phyloP scores from a whole-genome alignment of 1,140 invertebrate genomes.

The Drosophila leontia region DNA sequence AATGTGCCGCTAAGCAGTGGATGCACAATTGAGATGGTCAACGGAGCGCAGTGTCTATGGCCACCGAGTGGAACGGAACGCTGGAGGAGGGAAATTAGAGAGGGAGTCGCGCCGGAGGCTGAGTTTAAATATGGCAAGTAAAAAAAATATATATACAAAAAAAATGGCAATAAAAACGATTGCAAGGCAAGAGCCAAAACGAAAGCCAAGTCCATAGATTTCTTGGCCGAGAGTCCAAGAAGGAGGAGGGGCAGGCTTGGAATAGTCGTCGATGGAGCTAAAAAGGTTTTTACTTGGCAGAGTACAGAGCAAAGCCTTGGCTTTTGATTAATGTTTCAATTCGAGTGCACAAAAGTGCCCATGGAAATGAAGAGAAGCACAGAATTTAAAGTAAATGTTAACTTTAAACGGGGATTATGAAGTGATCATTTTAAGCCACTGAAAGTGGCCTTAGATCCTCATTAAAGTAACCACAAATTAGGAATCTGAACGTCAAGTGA shows the following conservation, averaged over 20 bases:
- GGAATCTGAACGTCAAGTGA: not conserved
- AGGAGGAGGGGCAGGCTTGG: not conserved
- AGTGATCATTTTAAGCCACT: not conserved
- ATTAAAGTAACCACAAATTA: not conserved
- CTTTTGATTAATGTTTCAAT: constrained; percentile 18
- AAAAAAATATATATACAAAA: constrained; percentile 1
- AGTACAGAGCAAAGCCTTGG: not conserved
- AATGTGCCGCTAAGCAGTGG: constrained; percentile 57
- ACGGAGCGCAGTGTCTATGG: constrained; percentile 60
- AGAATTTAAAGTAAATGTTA: constrained; percentile 1
- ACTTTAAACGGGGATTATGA: not conserved
- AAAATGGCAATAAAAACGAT: constrained; percentile 14
- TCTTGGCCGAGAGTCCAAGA: not conserved
- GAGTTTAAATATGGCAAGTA: constrained; percentile 9
- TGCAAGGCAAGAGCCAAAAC: constrained; percentile 19
- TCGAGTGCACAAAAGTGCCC: constrained; percentile 10
- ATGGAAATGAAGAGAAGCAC: not conserved
- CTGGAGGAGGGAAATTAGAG: constrained; percentile 17
- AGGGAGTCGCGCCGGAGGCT: constrained; percentile 21
- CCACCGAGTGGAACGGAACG: constrained; percentile 46
- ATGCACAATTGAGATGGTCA: constrained; percentile 61
- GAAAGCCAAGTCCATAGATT: constrained; percentile 23
- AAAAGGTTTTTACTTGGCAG: constrained; percentile 12
- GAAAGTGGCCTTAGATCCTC: not conserved
- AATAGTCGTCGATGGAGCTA: constrained; percentile 12